A percentile compares a stretch with the other conserved stretches of the same genome.
Conservation (phyloP, 2,888 invertebrate species). For the Galeopsomyia nigrocyanea region DNA sequence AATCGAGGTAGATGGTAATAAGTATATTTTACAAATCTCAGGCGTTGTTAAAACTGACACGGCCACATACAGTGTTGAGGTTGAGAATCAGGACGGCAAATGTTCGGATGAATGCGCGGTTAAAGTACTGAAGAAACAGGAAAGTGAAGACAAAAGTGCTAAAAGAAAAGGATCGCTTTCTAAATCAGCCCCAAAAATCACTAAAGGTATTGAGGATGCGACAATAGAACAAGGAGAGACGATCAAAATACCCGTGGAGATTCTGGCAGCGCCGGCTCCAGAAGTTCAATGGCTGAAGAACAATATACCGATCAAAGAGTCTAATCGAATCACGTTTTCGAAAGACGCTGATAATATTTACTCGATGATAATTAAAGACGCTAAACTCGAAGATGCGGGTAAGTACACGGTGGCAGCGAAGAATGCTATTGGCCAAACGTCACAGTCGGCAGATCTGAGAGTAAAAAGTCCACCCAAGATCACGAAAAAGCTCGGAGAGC, state of each 20-base stretch:
- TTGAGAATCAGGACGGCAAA: constrained; percentile 85
- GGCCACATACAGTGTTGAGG: constrained; percentile 82
- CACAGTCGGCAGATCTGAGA: constrained; percentile 89
- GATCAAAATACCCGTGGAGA: constrained; percentile 83
- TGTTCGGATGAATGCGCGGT: constrained; percentile 81
- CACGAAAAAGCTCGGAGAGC: constrained; percentile 77
- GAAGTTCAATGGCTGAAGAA: constrained; percentile 89
- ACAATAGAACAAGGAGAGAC: no score
- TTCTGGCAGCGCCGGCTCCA: constrained; percentile 88
- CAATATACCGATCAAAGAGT: constrained; percentile 81
- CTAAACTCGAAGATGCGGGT: constrained; percentile 85
- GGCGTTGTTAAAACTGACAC: constrained; percentile 82
- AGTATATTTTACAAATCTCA: constrained; percentile 79
- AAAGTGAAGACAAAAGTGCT: constrained; percentile 68
- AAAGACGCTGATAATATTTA: constrained; percentile 91
- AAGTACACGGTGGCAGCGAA: constrained; percentile 85
- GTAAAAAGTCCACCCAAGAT: constrained; percentile 86
- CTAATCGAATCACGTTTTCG: constrained; percentile 81
- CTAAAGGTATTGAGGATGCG: constrained; percentile 81
- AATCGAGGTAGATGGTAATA: constrained; percentile 80
- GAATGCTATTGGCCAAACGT: constrained; percentile 88
- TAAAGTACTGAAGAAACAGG: constrained; percentile 72
- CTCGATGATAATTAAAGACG: constrained; percentile 90
- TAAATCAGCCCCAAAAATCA: constrained; percentile 89
- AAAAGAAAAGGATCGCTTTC: constrained; percentile 82